Evolutionary conservation across 2,797 vertebrate genomes (phyloP).

Genomic region (Anguilla obscura): DNA sequence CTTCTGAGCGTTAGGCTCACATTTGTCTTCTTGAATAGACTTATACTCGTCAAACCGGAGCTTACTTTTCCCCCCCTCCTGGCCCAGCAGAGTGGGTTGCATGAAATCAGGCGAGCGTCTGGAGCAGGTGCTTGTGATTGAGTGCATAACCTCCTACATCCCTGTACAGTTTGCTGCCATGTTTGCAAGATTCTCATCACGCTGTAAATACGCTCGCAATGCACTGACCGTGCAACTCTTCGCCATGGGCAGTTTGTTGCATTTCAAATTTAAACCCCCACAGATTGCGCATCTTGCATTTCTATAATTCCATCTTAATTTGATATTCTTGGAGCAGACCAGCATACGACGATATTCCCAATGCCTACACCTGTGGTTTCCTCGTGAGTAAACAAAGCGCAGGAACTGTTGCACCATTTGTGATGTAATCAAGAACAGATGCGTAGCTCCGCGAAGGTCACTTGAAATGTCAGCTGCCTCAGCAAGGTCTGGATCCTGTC

Average conservation of each 20-base stretch:
- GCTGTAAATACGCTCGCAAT: not conserved
- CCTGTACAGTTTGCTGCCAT: not conserved
- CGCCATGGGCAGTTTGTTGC: not conserved
- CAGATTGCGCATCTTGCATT: not conserved
- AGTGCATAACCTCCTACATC: slow-evolving; percentile 9
- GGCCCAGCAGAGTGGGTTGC: not conserved
- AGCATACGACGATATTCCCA: not conserved
- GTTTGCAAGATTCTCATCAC: not conserved
- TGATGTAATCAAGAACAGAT: slow-evolving; percentile 3
- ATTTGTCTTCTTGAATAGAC: slow-evolving; percentile 4
- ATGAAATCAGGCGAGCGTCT: not conserved
- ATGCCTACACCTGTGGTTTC: not conserved
- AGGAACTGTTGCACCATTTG: not conserved
- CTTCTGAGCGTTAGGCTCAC: not conserved
- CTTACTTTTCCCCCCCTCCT: not conserved
- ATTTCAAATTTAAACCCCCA: not conserved
- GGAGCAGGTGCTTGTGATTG: slow-evolving; percentile 18
- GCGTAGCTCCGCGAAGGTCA: not conserved
- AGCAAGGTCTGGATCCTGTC: not conserved
- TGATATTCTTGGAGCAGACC: not conserved
- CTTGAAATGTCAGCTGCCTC: not conserved
- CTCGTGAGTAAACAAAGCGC: not conserved
- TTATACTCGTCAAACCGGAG: not conserved
- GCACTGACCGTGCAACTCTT: not conserved
- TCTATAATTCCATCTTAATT: not conserved